Evolutionary conservation across 2,113 vertebrate genomes (phyloP), one percentile per base, ranked within the genome.

Genomic region (Pseudonaja textilis): DNA sequence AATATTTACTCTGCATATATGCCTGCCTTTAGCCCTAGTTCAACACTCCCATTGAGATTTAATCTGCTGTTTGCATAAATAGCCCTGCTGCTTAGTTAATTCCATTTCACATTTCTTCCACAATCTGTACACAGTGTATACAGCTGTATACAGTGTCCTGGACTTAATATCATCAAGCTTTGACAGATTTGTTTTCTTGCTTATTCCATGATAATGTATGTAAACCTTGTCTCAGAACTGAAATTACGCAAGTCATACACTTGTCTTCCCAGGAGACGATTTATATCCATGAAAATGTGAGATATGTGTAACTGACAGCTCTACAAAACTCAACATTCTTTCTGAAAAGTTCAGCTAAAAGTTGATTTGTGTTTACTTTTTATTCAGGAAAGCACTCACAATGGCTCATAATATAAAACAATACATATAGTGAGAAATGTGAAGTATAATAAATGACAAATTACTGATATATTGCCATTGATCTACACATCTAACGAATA

Each of bases 91-190:
- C 16, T 26, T 57, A 85, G 64, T 81, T 89, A 89, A 92, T 14
- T 7, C 64, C 1, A 11, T 74, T 89, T 57, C 26, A 3, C n/a
- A 61, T 61, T 89, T 57, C 86, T 11, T 18, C 54, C 4, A 34
- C 6, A 5, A 22, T 0, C 0, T 57, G 86, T 7, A 39, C n/a
- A 34, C n/a, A 74, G 69, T 74, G 16, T 74, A 12, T 0, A 0
- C 81, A 26, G 5, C 0, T 0, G 50, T 3, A 39, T 42, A 50
- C 25, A 1, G 20, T 0, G 6, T 3, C 0, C 34, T 47, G 2
- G 20, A n/a, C 5, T 61, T 7, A 90, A n/a, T 12, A 56, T 25
- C 42, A 50, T 29, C 26, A 91, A 88, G n/a, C 22, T 39, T 50
- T 18, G 23, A 55, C 34, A 89, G 91, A 52, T 23, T 39, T 92